Evolutionary conservation across 1,140 invertebrate genomes (phyloP).

Genomic region (Scaptodrosophila lebanonensis): DNA sequence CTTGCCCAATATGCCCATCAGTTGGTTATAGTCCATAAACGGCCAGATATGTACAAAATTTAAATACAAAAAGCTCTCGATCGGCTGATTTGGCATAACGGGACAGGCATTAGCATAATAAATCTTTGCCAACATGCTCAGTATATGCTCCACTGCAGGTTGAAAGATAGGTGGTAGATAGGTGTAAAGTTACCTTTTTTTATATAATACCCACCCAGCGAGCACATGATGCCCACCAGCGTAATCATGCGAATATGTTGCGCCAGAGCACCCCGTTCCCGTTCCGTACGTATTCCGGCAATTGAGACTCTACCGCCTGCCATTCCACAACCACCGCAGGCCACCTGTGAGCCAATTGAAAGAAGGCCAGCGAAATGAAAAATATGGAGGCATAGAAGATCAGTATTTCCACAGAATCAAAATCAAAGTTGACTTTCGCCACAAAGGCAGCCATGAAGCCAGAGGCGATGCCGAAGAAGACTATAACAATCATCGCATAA

Average conservation of each 20-base stretch:
- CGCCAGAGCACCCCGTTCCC: slow-evolving; percentile 35
- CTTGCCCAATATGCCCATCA: slow-evolving; percentile 63
- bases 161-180: background rate
- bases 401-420: slow-evolving; percentile 59
- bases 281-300: slow-evolving; percentile 35
- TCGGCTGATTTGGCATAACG: slow-evolving; percentile 40
- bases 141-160: slow-evolving; percentile 72
- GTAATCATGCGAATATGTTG: slow-evolving; percentile 58
- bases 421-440: slow-evolving; percentile 38
- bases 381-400: slow-evolving; percentile 64
- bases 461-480: slow-evolving; percentile 32
- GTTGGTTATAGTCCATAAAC: slow-evolving; percentile 57
- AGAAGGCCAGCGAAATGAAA: slow-evolving; percentile 46
- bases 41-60: slow-evolving; percentile 56
- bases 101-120: slow-evolving; percentile 58
- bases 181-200: no score
- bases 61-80: slow-evolving; percentile 58
- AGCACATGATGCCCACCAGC: slow-evolving; percentile 58
- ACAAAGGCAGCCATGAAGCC: slow-evolving; percentile 38
- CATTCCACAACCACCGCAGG: slow-evolving; percentile 62
- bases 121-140: slow-evolving; percentile 64
- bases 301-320: slow-evolving; percentile 64
- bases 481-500: slow-evolving; percentile 46
- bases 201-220: slow-evolving; percentile 38
- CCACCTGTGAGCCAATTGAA: slow-evolving; percentile 77